Percentiles rank a stretch among this genome's conserved stretches.
Evolutionary conservation across 2,797 vertebrate genomes (phyloP).

Genomic region (Tokudaia tokunoshimensis): DNA sequence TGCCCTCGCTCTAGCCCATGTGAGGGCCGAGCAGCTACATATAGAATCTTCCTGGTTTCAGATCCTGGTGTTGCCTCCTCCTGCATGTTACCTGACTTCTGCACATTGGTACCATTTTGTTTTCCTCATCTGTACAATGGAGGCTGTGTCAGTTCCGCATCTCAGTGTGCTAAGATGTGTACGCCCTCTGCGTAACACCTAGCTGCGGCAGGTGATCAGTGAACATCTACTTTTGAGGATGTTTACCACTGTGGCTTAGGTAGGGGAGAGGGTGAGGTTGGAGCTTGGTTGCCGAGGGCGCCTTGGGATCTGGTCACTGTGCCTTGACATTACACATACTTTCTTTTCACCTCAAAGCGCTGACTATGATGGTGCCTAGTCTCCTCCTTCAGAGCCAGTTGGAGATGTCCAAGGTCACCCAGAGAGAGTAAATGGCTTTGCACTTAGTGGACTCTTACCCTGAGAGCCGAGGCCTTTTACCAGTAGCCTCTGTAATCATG

Average conservation of each 20-base stretch:
- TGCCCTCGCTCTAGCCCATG: no score
- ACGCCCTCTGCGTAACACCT: neutral
- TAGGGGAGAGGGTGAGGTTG: neutral
- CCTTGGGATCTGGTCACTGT: fast-evolving
- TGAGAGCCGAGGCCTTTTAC: constrained; percentile 8
- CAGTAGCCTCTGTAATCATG: neutral
- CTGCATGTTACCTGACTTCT: neutral
- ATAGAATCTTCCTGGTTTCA: neutral
- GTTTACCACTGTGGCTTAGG: neutral
- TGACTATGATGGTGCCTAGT: neutral
- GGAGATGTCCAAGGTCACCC: neutral
- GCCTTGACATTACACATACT: neutral
- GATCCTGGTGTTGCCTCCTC: neutral
- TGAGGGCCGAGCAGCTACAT: neutral
- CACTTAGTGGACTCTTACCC: neutral
- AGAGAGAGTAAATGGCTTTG: neutral
- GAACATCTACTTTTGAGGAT: neutral
- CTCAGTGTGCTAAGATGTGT: neutral
- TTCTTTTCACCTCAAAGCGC: neutral
- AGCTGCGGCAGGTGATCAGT: neutral
- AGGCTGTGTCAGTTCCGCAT: neutral
- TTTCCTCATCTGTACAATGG: neutral
- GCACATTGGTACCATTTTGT: neutral
- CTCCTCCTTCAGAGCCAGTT: neutral
- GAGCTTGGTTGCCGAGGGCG: neutral